Evolutionary conservation across 2,113 vertebrate species (phyloP).

Genomic region (Drymodes brunneopygia): DNA sequence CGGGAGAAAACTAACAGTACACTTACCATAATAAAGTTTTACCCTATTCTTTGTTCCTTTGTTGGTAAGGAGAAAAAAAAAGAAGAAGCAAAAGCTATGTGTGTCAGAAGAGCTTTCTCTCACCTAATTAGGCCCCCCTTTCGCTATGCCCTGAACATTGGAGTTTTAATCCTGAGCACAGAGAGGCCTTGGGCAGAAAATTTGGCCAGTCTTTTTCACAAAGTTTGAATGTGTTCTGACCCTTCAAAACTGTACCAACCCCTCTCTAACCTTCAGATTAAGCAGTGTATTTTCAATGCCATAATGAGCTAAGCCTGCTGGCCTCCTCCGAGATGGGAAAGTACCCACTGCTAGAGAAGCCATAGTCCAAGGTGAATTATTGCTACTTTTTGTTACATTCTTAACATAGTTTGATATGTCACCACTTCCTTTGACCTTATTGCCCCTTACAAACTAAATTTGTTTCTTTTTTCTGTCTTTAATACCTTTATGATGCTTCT

Average conservation of each 20-base stretch:
- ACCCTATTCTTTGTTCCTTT: slow-evolving; percentile 20
- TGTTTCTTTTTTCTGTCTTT: background rate
- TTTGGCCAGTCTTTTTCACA: slow-evolving; percentile 12
- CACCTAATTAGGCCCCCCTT: background rate
- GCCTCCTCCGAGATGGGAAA: slow-evolving; percentile 18
- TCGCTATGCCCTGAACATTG: slow-evolving; percentile 8
- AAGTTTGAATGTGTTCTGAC: slow-evolving; percentile 35
- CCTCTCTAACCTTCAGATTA: slow-evolving; percentile 41
- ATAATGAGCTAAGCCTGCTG: background rate
- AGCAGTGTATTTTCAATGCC: slow-evolving; percentile 15
- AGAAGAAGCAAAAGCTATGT: background rate
- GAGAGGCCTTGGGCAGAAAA: slow-evolving; percentile 41
- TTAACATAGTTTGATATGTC: background rate
- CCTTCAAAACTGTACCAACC: slow-evolving; percentile 27
- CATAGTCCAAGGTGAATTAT: background rate
- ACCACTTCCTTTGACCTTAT: background rate
- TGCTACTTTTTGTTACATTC: background rate
- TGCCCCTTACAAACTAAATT: background rate
- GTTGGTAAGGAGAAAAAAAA: background rate
- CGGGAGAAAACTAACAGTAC: background rate
- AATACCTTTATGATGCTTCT: background rate
- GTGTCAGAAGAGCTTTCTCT: slow-evolving; percentile 27
- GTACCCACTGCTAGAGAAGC: background rate
- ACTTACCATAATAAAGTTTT: slow-evolving; percentile 17
- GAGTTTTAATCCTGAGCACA: slow-evolving; percentile 49